phyloP scores from a whole-genome alignment of 2,888 invertebrate genomes.

The Mesorhabditis belari region DNA sequence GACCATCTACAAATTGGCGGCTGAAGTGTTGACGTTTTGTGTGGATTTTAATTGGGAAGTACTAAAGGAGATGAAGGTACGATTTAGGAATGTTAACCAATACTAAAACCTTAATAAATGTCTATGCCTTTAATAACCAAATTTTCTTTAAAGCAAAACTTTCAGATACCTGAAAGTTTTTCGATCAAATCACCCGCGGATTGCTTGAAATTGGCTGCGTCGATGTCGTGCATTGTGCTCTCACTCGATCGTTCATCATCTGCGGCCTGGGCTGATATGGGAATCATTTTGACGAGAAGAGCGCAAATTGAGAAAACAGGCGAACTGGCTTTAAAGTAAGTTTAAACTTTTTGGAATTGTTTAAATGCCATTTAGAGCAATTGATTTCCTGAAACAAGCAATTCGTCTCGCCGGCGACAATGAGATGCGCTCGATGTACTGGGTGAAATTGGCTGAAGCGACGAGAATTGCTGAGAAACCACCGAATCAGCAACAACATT shows the following conservation, averaged over 20 bases:
- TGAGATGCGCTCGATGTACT: not conserved
- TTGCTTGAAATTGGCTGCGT: not conserved
- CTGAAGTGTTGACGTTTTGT: not conserved
- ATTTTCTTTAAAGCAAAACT: not conserved
- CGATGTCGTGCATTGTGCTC: not conserved
- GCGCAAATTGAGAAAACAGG: too few species aligned
- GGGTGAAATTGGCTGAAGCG: not conserved
- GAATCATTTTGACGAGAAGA: too few species aligned
- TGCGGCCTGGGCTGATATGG: not conserved
- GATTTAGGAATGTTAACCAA: not conserved
- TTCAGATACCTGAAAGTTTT: not conserved
- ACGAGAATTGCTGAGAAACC: not conserved
- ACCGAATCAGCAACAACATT: not conserved
- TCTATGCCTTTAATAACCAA: not conserved
- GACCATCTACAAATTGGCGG: not conserved
- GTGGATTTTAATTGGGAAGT: not conserved
- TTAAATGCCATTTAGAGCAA: not conserved
- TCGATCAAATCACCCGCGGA: not conserved
- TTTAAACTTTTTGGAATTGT: not conserved
- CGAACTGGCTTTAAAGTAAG: not conserved
- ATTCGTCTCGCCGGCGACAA: not conserved
- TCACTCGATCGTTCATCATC: not conserved
- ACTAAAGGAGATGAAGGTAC: not conserved
- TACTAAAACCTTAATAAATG: not conserved
- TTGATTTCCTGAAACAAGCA: not conserved